Evolutionary conservation across 2,113 vertebrate genomes (phyloP).

Genomic region (Crotalus horridus): DNA sequence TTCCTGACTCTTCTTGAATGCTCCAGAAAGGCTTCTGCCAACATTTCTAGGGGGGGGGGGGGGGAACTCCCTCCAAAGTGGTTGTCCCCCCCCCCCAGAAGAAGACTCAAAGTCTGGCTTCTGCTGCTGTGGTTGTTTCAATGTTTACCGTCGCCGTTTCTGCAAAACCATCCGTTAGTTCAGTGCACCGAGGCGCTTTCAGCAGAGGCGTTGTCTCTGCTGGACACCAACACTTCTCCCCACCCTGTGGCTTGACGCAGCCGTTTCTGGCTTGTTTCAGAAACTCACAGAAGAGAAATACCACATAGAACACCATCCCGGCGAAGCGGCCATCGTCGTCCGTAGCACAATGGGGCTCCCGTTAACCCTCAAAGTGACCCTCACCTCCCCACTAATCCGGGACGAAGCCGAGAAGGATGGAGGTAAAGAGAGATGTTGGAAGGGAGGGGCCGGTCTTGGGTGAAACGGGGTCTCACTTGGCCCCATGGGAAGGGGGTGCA

Average conservation of each 20-base stretch:
- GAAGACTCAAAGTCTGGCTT: neutral
- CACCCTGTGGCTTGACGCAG: conserved; percentile 21
- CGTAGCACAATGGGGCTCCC: conserved; percentile 86
- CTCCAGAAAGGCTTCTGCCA: neutral
- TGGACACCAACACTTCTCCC: conserved; percentile 29
- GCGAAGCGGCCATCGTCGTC: conserved; percentile 91
- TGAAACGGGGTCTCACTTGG: neutral
- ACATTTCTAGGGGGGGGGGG: neutral
- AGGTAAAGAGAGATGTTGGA: conserved; percentile 73
- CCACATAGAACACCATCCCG: conserved; percentile 82
- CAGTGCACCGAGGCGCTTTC: neutral
- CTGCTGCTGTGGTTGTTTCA: neutral
- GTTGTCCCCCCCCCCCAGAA: neutral
- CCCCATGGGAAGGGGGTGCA: neutral
- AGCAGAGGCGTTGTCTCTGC: neutral
- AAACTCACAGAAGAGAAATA: conserved; percentile 96
- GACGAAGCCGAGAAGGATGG: conserved; percentile 79
- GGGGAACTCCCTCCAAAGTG: neutral
- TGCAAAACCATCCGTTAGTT: neutral
- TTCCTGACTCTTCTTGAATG: neutral
- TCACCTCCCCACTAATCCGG: conserved; percentile 91
- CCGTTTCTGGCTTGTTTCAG: conserved; percentile 75
- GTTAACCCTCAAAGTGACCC: conserved; percentile 91
- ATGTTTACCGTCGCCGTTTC: neutral
- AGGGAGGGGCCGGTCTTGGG: neutral